Evolutionary conservation across 92 coral and sea anemone species (phyloP).

Genomic region (Paragorgia papillata): DNA sequence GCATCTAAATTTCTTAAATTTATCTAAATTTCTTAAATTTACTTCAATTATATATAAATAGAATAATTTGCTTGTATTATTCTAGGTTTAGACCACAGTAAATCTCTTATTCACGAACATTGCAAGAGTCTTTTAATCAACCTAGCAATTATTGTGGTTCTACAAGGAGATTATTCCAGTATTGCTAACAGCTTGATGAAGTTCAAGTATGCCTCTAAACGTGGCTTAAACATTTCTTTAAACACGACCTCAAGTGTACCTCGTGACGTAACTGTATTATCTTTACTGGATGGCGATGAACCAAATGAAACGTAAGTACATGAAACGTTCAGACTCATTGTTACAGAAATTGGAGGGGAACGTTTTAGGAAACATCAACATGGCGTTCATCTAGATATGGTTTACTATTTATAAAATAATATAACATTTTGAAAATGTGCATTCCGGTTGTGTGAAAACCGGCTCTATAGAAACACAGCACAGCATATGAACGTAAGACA

Average conservation of each 20-base stretch:
- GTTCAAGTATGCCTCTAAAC: conserved; percentile 84
- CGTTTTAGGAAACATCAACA: too few species aligned
- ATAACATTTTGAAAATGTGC: too few species aligned
- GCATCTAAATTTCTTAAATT: too few species aligned
- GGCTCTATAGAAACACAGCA: too few species aligned
- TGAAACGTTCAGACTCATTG: too few species aligned
- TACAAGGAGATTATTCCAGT: conserved; percentile 85
- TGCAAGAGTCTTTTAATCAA: conserved; percentile 88
- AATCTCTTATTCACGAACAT: conserved; percentile 93
- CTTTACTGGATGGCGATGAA: not conserved
- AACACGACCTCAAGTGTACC: not conserved
- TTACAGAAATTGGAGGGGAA: too few species aligned
- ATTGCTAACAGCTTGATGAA: conserved; percentile 88
- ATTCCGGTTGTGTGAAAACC: too few species aligned
- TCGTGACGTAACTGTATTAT: conserved; percentile 12
- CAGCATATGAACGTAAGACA: too few species aligned
- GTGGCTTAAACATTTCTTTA: conserved; percentile 60
- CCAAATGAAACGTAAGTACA: conserved; percentile 17
- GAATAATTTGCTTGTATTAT: not conserved
- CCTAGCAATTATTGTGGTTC: conserved; percentile 81
- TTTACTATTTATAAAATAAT: too few species aligned
- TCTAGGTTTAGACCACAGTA: conserved; percentile 95
- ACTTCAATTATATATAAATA: too few species aligned
- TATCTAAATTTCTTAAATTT: too few species aligned
- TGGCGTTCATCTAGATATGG: too few species aligned